phyloP scores from a whole-genome alignment of 2,797 vertebrate species.

The Sternarchorhynchus goeldii region DNA sequence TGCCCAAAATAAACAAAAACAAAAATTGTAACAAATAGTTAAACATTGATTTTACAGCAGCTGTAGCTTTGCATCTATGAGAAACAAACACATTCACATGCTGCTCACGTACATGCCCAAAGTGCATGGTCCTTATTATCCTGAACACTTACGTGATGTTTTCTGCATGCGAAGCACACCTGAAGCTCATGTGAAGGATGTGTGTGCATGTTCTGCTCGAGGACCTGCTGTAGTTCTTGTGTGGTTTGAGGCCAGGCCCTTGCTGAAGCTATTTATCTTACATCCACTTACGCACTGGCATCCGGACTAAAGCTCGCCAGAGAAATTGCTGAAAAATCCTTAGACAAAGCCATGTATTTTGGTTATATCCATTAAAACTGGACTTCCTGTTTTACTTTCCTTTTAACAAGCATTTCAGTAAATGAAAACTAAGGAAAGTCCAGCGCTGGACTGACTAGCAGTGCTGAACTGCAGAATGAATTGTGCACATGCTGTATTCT shows the following conservation, averaged over 20 bases:
- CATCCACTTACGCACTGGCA: too few species aligned
- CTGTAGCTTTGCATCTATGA: not conserved
- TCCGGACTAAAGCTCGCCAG: too few species aligned
- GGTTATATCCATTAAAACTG: too few species aligned
- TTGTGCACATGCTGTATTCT: too few species aligned
- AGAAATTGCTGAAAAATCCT: too few species aligned
- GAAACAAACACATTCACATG: not conserved
- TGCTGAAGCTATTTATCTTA: conserved; percentile 28
- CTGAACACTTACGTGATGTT: not conserved
- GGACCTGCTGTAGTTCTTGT: conserved; percentile 7
- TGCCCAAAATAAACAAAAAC: not conserved
- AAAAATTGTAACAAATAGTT: conserved; percentile 2
- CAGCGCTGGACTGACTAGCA: too few species aligned
- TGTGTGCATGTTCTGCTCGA: conserved; percentile 15
- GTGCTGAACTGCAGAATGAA: too few species aligned
- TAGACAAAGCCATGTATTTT: too few species aligned
- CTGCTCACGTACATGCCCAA: not conserved
- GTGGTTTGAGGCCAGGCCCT: not conserved
- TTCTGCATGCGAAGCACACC: not conserved
- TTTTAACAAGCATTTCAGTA: too few species aligned
- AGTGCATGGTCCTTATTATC: not conserved
- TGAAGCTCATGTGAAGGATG: conserved; percentile 29
- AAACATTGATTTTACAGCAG: conserved; percentile 25
- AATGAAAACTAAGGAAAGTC: too few species aligned
- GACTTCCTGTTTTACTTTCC: too few species aligned